phyloP scores from a whole-genome alignment of 2,888 invertebrate species.

The Aspidapion aeneum region DNA sequence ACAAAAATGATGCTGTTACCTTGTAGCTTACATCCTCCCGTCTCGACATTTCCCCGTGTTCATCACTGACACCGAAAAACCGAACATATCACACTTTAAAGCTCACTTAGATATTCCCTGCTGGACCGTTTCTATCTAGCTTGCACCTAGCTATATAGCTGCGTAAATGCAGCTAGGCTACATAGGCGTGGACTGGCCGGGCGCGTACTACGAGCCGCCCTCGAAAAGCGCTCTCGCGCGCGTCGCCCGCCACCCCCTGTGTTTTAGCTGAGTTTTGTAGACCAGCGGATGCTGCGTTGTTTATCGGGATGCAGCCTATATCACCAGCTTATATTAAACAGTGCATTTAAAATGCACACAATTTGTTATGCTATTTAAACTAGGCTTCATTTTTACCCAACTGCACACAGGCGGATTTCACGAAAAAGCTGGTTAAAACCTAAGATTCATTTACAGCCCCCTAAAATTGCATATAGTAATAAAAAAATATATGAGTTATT shows the following conservation, averaged over 20 bases:
- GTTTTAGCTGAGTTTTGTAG: background rate
- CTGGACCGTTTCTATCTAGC: constrained; percentile 36
- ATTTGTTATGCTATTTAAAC: no score
- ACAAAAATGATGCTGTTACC: constrained; percentile 27
- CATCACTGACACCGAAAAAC: constrained; percentile 40
- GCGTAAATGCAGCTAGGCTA: constrained; percentile 45
- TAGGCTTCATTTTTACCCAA: no score
- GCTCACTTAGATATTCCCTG: background rate
- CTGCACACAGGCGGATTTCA: no score
- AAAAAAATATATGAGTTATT: no score
- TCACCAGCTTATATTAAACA: no score
- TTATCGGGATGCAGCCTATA: no score
- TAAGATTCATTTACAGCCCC: no score
- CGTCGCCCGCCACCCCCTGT: constrained; percentile 7
- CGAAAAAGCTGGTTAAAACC: no score
- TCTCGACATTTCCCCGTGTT: constrained; percentile 41
- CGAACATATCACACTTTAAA: constrained; percentile 31
- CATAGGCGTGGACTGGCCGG: constrained; percentile 51
- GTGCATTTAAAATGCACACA: no score
- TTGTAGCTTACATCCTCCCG: constrained; percentile 34
- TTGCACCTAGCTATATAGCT: constrained; percentile 43
- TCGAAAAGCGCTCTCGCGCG: constrained; percentile 14
- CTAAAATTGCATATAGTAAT: no score
- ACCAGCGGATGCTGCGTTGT: no score
- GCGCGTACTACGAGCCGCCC: constrained; percentile 38